phyloP scores from a whole-genome alignment of 2,888 invertebrate genomes.

The Opisthograptis luteolata region DNA sequence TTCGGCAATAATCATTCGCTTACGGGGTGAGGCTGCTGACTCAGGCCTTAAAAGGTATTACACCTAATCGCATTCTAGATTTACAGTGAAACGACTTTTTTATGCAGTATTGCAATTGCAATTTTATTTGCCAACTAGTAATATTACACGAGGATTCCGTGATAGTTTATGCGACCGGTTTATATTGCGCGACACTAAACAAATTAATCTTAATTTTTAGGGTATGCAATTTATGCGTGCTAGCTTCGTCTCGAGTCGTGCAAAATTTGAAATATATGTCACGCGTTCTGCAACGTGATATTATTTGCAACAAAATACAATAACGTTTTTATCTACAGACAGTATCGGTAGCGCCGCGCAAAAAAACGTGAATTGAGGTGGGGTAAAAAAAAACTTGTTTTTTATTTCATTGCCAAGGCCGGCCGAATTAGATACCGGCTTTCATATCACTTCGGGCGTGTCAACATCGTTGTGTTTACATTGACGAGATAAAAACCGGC shows the following conservation, averaged over 20 bases:
- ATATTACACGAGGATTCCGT: constrained; percentile 25
- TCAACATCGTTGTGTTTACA: constrained; percentile 77
- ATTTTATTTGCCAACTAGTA: constrained; percentile 32
- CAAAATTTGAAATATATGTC: constrained; percentile 36
- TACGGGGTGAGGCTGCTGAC: too few relatives aligned
- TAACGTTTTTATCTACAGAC: constrained; percentile 42
- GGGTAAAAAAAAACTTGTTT: constrained; percentile 69
- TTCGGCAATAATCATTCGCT: too few relatives aligned
- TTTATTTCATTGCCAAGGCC: constrained; percentile 84
- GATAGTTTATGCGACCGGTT: constrained; percentile 10
- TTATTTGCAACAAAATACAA: constrained; percentile 37
- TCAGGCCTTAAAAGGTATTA: constrained; percentile 43
- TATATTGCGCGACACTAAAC: constrained; percentile 7
- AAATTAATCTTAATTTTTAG: constrained; percentile 19
- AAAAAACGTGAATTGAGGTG: constrained; percentile 65
- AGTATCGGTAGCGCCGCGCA: constrained; percentile 46
- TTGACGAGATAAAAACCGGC: constrained; percentile 60
- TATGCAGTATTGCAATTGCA: constrained; percentile 30
- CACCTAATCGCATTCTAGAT: constrained; percentile 51
- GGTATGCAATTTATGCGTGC: constrained; percentile 2
- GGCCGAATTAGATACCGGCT: constrained; percentile 76
- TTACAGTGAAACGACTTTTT: constrained; percentile 41
- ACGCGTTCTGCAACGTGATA: constrained; percentile 36
- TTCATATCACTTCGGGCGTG: constrained; percentile 69
- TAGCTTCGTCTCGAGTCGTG: constrained; percentile 26